These are phyloP conservation scores for Pollenia angustigena DNA, from an alignment of 2,888 invertebrate genomes.

Conservation along the genomic window DNA sequence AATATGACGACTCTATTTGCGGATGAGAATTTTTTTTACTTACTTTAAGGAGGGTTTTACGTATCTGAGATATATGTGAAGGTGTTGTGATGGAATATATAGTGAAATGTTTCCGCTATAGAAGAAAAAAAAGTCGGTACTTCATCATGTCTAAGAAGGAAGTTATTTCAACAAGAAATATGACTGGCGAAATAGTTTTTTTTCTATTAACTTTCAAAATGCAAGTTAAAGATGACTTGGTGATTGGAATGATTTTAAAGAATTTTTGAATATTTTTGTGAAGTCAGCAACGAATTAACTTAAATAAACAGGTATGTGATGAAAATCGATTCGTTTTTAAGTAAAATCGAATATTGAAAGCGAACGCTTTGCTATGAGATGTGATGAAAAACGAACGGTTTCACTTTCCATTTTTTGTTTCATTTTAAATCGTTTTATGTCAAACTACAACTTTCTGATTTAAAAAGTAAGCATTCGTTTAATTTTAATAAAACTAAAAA, in stretches of 20 bases:
- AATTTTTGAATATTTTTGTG: too few species aligned
- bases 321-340: too few species aligned
- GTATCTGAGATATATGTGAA: conserved; percentile 9
- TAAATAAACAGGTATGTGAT: too few species aligned
- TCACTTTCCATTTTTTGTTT: too few species aligned
- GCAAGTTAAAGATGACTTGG: conserved; percentile 9
- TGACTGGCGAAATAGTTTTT: conserved; percentile 25
- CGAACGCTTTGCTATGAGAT: too few species aligned
- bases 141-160: conserved; percentile 50
- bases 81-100: conserved; percentile 53
- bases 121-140: conserved; percentile 6
- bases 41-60: conserved; percentile 1
- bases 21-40: not conserved
- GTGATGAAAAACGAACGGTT: too few species aligned
- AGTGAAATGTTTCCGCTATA: conserved; percentile 31
- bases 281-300: too few species aligned
- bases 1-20: conserved; percentile 13
- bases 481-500: too few species aligned
- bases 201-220: conserved; percentile 3
- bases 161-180: conserved; percentile 35
- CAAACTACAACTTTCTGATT: too few species aligned
- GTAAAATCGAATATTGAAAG: too few species aligned
- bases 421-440: too few species aligned
- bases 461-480: too few species aligned
- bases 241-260: not conserved